Evolutionary conservation across 2,797 vertebrate genomes (phyloP).

Genomic region (Champsocephalus gunnari): DNA sequence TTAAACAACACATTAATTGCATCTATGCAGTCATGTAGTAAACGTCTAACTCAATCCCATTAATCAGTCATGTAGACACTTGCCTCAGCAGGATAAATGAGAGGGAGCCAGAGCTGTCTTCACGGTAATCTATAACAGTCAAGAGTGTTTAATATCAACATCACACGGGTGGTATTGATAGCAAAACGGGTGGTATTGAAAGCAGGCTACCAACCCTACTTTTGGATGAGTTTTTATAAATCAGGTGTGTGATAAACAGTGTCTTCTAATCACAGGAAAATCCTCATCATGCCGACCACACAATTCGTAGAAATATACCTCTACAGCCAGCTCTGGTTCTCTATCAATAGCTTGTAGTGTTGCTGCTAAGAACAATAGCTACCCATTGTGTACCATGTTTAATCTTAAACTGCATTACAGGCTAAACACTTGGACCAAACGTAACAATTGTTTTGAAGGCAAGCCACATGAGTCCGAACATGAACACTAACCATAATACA

Average conservation of each 20-base stretch:
- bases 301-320: slow-evolving; percentile 2
- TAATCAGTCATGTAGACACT: slow-evolving; percentile 68
- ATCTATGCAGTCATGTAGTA: slow-evolving; percentile 55
- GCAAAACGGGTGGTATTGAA: background rate
- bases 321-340: slow-evolving; percentile 55
- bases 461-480: background rate
- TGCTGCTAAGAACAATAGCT: slow-evolving; percentile 43
- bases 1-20: slow-evolving; percentile 57
- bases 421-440: slow-evolving; percentile 7
- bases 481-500: slow-evolving; percentile 24
- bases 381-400: slow-evolving; percentile 30
- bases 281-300: slow-evolving; percentile 33
- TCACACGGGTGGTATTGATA: slow-evolving; percentile 45
- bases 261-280: slow-evolving; percentile 41
- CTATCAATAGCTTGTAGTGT: slow-evolving; percentile 37
- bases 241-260: slow-evolving; percentile 49
- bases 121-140: slow-evolving; percentile 51
- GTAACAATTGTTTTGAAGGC: background rate
- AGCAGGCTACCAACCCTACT: slow-evolving; percentile 15
- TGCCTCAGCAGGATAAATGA: slow-evolving; percentile 64
- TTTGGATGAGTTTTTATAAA: slow-evolving; percentile 43
- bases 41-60: slow-evolving; percentile 28
- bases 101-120: slow-evolving; percentile 58
- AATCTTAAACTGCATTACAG: slow-evolving; percentile 28
- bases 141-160: slow-evolving; percentile 52